Evolutionary conservation across 2,888 invertebrate species (phyloP).

Genomic region (Mesopsocus fuscifrons): DNA sequence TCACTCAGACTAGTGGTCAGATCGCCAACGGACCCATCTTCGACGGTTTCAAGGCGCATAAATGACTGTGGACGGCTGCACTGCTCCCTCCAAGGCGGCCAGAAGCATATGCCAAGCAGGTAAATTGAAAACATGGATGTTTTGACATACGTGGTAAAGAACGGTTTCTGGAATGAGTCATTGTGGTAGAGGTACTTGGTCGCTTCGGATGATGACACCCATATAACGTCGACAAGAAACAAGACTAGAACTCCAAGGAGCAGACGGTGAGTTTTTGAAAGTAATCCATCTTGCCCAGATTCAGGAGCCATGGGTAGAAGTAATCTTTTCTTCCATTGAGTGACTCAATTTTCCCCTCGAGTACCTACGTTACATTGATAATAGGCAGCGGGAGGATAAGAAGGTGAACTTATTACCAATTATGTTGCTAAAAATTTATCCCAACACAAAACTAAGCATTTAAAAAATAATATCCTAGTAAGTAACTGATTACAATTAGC

Average conservation of each 20-base stretch:
- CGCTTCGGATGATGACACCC: conserved; percentile 89
- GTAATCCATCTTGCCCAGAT: conserved; percentile 21
- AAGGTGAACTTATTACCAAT: too few species aligned
- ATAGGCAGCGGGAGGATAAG: too few species aligned
- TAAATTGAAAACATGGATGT: conserved; percentile 88
- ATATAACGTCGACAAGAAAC: conserved; percentile 79
- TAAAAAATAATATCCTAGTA: too few species aligned
- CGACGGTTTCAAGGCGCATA: conserved; percentile 52
- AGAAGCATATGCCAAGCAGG: conserved; percentile 69
- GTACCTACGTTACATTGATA: too few species aligned
- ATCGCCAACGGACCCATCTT: conserved; percentile 60
- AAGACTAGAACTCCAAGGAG: conserved; percentile 71
- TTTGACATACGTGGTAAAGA: conserved; percentile 88
- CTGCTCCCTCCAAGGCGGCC: conserved; percentile 77
- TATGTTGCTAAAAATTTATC: too few species aligned
- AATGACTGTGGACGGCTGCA: conserved; percentile 42
- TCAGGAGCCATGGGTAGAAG: background rate
- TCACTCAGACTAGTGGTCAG: conserved; percentile 54
- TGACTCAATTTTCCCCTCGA: too few species aligned
- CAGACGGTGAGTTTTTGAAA: conserved; percentile 49
- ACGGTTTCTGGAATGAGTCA: conserved; percentile 79
- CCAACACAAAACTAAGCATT: too few species aligned
- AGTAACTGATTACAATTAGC: too few species aligned
- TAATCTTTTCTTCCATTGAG: background rate
- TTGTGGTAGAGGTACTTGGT: conserved; percentile 79